Evolutionary conservation across 1,140 invertebrate species (phyloP).

Genomic region (Drosophila bifasciata): DNA sequence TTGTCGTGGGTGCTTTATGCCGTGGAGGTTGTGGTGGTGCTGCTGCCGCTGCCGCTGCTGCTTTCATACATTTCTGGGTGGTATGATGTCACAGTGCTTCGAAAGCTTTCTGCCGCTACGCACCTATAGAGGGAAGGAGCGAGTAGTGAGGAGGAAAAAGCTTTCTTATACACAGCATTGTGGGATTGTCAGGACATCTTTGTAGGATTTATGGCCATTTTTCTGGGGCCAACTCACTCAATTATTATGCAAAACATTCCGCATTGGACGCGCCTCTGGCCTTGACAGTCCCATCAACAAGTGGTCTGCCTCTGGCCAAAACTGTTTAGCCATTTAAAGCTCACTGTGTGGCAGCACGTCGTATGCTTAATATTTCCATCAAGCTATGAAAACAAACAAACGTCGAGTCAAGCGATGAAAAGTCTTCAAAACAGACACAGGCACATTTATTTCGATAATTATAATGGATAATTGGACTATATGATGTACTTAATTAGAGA

Average conservation of each 20-base stretch:
- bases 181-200: conserved; percentile 13
- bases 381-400: conserved; percentile 12
- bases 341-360: conserved; percentile 16
- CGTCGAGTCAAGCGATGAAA: conserved; percentile 4
- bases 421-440: conserved; percentile 37
- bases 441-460: conserved; percentile 44
- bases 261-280: conserved; percentile 13
- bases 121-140: neutral
- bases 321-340: conserved; percentile 3
- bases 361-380: conserved; percentile 41
- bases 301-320: conserved; percentile 33
- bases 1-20: conserved; percentile 27
- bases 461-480: conserved; percentile 39
- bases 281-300: conserved; percentile 47
- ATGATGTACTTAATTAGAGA: conserved; percentile 42
- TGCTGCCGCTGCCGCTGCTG: conserved; percentile 6
- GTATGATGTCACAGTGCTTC: conserved; percentile 63
- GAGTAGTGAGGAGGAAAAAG: conserved; percentile 2
- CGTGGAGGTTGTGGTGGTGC: neutral
- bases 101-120: conserved; percentile 19
- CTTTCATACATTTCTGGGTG: conserved; percentile 49
- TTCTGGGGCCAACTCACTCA: neutral
- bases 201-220: conserved; percentile 7
- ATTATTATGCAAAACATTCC: conserved; percentile 5
- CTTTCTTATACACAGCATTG: conserved; percentile 12